A percentile compares a stretch with the other conserved stretches of the same genome.
phyloP scores from a whole-genome alignment of 2,797 vertebrate species.

The Falco concolor region DNA sequence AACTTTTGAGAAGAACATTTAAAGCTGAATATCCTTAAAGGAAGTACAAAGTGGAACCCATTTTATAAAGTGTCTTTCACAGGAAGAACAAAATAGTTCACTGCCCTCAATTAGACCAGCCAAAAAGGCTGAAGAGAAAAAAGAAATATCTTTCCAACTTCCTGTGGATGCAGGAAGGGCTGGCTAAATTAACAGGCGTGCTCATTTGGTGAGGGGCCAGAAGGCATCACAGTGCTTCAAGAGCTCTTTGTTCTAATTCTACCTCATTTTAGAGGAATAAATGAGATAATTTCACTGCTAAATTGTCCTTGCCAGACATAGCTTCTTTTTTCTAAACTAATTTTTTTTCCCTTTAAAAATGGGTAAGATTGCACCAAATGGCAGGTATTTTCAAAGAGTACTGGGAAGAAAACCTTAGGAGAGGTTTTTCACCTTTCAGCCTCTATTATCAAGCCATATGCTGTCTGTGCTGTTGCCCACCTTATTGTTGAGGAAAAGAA shows the following conservation, averaged over 20 bases:
- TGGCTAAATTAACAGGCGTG: neutral
- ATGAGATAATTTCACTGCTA: neutral
- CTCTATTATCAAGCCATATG: neutral
- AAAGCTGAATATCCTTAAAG: neutral
- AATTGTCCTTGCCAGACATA: neutral
- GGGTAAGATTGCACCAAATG: neutral
- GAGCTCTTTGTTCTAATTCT: neutral
- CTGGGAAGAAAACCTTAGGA: neutral
- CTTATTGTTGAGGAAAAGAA: neutral
- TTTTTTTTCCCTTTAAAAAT: neutral
- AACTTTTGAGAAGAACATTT: neutral
- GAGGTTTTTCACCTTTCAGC: neutral
- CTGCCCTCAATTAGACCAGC: constrained; percentile 22
- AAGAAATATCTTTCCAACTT: constrained; percentile 5
- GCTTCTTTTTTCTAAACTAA: neutral
- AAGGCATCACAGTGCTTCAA: neutral
- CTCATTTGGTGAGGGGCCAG: neutral
- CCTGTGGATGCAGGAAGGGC: neutral
- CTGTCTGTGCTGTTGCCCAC: neutral
- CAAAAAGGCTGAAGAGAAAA: constrained; percentile 10
- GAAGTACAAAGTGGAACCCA: neutral
- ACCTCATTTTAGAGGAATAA: neutral
- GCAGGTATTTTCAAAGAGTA: neutral
- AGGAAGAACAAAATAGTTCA: constrained; percentile 24
- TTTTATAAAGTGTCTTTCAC: constrained; percentile 32